Conservation (phyloP, 2,113 vertebrate species). For the Engystomops pustulosus region DNA sequence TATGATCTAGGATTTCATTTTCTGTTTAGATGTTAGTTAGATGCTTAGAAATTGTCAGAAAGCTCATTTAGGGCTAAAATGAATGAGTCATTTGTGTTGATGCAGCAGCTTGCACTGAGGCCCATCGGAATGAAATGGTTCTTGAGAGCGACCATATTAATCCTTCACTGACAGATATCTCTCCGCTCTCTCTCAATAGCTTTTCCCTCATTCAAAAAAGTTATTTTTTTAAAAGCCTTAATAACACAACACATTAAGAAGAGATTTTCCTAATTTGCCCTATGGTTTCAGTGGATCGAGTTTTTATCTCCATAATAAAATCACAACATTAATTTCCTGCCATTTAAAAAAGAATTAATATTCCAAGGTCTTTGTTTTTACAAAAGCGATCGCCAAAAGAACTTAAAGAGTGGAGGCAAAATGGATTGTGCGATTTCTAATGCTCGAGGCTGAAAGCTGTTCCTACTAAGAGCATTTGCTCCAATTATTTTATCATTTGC, state of each 20-base stretch:
- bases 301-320: constrained; percentile 50
- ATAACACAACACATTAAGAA: neutral
- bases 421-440: constrained; percentile 39
- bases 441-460: constrained; percentile 54
- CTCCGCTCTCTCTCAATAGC: neutral
- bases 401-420: constrained; percentile 41
- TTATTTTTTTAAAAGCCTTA: too few species aligned
- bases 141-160: constrained; percentile 27
- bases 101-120: neutral
- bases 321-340: neutral
- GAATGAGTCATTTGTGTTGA: constrained; percentile 36
- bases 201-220: constrained; percentile 23
- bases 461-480: constrained; percentile 60
- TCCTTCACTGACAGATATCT: constrained; percentile 9
- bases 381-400: constrained; percentile 24
- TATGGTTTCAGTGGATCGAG: constrained; percentile 27
- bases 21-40: constrained; percentile 32
- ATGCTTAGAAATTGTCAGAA: constrained; percentile 33
- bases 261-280: fast-evolving
- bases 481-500: constrained; percentile 59
- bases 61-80: constrained; percentile 23
- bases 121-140: constrained; percentile 8
- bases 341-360: constrained; percentile 47
- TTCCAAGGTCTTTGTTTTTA: constrained; percentile 27
- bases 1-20: constrained; percentile 21